These are phyloP conservation scores for Archivesica marissinica DNA, from an alignment of 1,140 invertebrate genomes.

Conservation along the genomic window DNA sequence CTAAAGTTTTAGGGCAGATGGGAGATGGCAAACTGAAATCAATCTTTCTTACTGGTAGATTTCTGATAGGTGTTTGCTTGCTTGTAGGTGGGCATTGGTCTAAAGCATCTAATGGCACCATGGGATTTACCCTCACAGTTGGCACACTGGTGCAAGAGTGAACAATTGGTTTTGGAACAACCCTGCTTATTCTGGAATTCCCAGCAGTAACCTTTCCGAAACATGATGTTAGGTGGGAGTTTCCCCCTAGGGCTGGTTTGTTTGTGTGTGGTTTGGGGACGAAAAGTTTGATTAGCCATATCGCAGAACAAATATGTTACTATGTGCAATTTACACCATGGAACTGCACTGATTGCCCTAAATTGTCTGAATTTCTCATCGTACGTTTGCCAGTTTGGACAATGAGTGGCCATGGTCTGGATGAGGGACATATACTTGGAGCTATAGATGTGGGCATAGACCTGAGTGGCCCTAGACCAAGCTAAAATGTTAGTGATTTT, in stretches of 20 bases:
- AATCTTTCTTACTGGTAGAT: not conserved
- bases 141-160: not conserved
- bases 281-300: not conserved
- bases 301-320: constrained; percentile 9
- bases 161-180: not conserved
- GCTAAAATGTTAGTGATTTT: not conserved
- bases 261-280: not conserved
- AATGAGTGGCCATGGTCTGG: not conserved
- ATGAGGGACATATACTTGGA: constrained; percentile 5
- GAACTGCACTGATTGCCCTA: not conserved
- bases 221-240: not conserved
- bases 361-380: not conserved
- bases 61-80: not conserved
- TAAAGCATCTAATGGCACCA: not conserved
- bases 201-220: constrained; percentile 22
- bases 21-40: not conserved
- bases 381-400: not conserved
- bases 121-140: constrained; percentile 6
- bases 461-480: not conserved
- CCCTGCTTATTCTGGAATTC: not conserved
- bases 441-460: not conserved
- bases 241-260: not conserved
- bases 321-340: not conserved
- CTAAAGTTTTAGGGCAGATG: not conserved
- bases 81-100: not conserved